phyloP scores from a whole-genome alignment of 2,113 vertebrate species.

The Apistogramma diplotaenia region DNA sequence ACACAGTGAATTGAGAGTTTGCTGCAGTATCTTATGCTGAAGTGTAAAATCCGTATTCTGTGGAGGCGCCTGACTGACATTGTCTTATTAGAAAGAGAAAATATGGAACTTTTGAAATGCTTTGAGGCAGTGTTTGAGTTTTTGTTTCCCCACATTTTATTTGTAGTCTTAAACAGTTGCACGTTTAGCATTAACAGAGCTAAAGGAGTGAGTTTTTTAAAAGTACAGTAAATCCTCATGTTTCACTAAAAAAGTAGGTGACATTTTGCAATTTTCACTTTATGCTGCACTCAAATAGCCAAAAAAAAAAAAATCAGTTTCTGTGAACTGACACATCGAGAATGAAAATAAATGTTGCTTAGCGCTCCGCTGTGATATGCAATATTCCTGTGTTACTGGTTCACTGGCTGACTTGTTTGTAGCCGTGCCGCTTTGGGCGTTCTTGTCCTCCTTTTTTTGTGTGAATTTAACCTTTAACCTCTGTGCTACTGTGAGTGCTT shows the following conservation, averaged over 20 bases:
- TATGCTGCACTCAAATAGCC: neutral
- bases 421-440: neutral
- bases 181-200: neutral
- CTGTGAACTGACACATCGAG: neutral
- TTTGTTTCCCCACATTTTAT: neutral
- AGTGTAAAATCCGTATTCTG: neutral
- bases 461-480: neutral
- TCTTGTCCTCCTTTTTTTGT: neutral
- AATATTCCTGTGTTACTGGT: neutral
- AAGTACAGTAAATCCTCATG: neutral
- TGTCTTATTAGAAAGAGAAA: neutral
- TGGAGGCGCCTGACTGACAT: neutral
- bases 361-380: neutral
- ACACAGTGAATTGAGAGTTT: neutral
- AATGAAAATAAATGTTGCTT: neutral
- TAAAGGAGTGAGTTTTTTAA: neutral
- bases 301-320: rapidly evolving
- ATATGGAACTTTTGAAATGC: neutral
- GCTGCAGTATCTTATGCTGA: neutral
- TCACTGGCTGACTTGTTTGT: neutral
- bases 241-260: neutral
- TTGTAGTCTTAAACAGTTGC: neutral
- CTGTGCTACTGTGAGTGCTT: neutral
- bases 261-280: neutral
- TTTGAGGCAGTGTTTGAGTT: neutral